A percentile compares a stretch with the other conserved stretches of the same genome.
phyloP scores from a whole-genome alignment of 2,888 invertebrate species.

The Eristalinus sepulchralis region DNA sequence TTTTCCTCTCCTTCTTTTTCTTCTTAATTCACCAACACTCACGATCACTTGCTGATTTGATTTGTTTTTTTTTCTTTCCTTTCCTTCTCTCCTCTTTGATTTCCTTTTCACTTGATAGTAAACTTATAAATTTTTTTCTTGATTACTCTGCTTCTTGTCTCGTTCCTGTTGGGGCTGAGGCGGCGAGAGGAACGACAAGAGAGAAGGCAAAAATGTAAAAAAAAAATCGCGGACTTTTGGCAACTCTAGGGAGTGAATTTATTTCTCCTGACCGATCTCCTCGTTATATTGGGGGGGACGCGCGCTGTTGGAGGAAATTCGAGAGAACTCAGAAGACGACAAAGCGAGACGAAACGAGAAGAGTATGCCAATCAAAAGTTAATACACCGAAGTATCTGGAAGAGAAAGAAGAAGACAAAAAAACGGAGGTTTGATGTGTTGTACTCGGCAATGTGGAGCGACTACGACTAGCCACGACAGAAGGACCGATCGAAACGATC shows the following conservation, averaged over 20 bases:
- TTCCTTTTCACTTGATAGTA: slow-evolving; percentile 7
- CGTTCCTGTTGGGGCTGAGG: slow-evolving; percentile 4
- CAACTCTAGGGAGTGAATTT: slow-evolving; percentile 13
- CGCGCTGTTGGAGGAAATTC: not conserved
- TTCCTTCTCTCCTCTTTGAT: slow-evolving; percentile 14
- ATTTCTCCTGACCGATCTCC: not conserved
- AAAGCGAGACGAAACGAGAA: not conserved
- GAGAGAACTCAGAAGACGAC: not conserved
- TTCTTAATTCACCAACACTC: slow-evolving; percentile 48
- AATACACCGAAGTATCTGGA: slow-evolving; percentile 5
- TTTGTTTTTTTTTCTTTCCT: slow-evolving; percentile 28
- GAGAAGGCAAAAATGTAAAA: not conserved
- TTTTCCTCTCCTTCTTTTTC: not conserved
- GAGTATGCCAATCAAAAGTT: slow-evolving; percentile 16
- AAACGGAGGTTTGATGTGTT: not conserved
- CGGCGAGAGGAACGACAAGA: not conserved
- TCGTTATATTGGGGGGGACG: not conserved
- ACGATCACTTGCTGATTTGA: slow-evolving; percentile 61
- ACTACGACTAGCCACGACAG: not conserved
- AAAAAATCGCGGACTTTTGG: slow-evolving; percentile 42
- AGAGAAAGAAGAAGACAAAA: not conserved
- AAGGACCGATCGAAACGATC: slow-evolving; percentile 37
- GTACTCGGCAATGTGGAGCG: not conserved
- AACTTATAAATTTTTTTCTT: slow-evolving; percentile 26
- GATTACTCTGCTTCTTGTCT: slow-evolving; percentile 13